These are phyloP conservation scores for Tetheella fluctuosa DNA, from an alignment of 2,888 invertebrate genomes.

Conservation along the genomic window DNA sequence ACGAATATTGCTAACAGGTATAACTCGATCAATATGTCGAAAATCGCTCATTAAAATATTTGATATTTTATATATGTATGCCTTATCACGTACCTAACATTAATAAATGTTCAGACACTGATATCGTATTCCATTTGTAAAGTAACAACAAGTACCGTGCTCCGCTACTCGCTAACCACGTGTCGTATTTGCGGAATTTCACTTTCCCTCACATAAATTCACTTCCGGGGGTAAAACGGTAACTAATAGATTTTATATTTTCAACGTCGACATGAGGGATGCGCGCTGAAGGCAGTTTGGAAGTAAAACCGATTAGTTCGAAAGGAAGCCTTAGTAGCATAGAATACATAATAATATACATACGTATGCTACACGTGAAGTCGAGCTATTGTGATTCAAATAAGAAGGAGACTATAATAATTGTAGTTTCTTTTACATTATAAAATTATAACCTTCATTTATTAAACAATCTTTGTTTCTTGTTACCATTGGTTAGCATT, in stretches of 20 bases:
- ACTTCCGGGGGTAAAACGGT: conserved; percentile 4
- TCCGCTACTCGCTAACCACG: neutral
- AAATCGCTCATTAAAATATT: neutral
- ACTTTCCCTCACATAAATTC: neutral
- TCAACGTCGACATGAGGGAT: conserved; percentile 1
- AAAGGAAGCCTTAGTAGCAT: conserved; percentile 46
- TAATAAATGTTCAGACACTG: neutral
- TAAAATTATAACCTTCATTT: neutral
- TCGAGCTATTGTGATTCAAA: neutral
- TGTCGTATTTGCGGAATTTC: neutral
- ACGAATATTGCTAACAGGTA: neutral
- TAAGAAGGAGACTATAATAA: neutral
- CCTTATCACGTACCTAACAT: neutral
- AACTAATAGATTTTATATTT: conserved; percentile 3
- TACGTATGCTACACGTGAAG: neutral
- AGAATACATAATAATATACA: neutral
- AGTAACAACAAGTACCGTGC: neutral
- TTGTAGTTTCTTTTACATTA: neutral
- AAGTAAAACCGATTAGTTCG: conserved; percentile 49
- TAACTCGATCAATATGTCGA: neutral
- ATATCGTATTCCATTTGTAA: neutral
- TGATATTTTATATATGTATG: no score
- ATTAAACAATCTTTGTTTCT: neutral
- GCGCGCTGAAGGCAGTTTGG: conserved; percentile 21
- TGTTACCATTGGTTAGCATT: neutral